Percentiles rank a stretch among this genome's conserved stretches.
phyloP scores from a whole-genome alignment of 2,888 invertebrate genomes.

The Lepeophtheirus nordmannii region DNA sequence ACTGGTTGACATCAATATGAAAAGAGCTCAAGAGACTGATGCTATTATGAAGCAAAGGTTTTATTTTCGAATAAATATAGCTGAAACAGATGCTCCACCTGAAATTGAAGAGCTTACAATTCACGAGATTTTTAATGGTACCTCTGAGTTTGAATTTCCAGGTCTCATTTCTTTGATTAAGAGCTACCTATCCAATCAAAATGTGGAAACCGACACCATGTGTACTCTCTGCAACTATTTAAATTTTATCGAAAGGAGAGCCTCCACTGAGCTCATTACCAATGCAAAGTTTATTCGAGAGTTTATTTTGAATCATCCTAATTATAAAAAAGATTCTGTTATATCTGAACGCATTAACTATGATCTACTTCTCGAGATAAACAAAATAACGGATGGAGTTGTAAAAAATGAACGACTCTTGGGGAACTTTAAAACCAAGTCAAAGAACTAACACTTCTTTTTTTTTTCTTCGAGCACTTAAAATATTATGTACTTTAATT shows the following conservation, averaged over 20 bases:
- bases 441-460: background rate
- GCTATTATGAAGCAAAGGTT: conserved; percentile 70
- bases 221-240: conserved; percentile 42
- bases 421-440: background rate
- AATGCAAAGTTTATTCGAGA: conserved; percentile 87
- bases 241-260: conserved; percentile 55
- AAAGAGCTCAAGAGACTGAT: conserved; percentile 75
- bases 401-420: conserved; percentile 1
- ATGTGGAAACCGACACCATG: conserved; percentile 42
- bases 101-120: conserved; percentile 45
- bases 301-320: conserved; percentile 47
- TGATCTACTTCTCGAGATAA: conserved; percentile 47
- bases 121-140: conserved; percentile 92
- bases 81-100: background rate
- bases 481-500: too few species aligned
- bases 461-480: too few species aligned
- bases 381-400: conserved; percentile 7
- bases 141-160: conserved; percentile 69
- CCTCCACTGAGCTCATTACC: conserved; percentile 75
- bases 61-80: conserved; percentile 29
- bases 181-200: conserved; percentile 39
- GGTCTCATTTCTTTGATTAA: conserved; percentile 59
- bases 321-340: conserved; percentile 62
- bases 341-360: conserved; percentile 77
- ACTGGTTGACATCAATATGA: conserved; percentile 88